Conservation (phyloP, 35 echinoderm and acorn worm genomes). For the Nesometra sesokonis region DNA sequence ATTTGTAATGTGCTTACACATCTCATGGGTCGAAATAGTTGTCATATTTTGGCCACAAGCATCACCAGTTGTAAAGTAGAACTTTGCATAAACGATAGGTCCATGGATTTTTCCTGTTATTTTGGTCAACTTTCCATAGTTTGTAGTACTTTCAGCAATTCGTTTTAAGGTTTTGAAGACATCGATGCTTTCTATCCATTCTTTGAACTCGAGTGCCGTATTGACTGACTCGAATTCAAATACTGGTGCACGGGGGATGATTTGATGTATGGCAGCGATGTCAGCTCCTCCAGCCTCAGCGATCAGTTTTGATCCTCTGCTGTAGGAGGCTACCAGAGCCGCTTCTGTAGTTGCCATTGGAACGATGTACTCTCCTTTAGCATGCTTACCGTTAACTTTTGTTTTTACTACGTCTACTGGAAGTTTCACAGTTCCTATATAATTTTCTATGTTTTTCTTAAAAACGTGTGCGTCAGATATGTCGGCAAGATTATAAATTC, state of each 20-base stretch:
- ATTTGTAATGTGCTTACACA: neutral
- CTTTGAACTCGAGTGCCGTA: neutral
- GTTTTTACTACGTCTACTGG: neutral
- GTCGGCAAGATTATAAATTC: neutral
- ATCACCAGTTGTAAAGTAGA: neutral
- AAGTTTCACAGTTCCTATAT: neutral
- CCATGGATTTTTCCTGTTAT: neutral
- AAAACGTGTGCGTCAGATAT: neutral
- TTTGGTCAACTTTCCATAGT: neutral
- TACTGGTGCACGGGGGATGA: neutral
- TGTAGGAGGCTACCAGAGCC: neutral
- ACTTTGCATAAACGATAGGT: neutral
- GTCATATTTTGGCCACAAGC: neutral
- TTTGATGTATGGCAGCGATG: neutral
- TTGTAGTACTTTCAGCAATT: neutral
- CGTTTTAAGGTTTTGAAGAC: neutral
- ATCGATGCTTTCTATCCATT: neutral
- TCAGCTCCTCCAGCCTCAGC: neutral
- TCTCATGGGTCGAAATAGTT: neutral
- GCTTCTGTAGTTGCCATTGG: neutral
- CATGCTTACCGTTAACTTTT: neutral
- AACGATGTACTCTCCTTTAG: neutral
- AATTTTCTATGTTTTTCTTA: neutral
- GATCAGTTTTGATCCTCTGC: neutral
- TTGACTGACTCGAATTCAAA: neutral